Percentiles rank a stretch among this genome's conserved stretches.
These are phyloP conservation scores for Zaprionus tsacasi DNA, from an alignment of 1,140 invertebrate species.

Conservation along the genomic window DNA sequence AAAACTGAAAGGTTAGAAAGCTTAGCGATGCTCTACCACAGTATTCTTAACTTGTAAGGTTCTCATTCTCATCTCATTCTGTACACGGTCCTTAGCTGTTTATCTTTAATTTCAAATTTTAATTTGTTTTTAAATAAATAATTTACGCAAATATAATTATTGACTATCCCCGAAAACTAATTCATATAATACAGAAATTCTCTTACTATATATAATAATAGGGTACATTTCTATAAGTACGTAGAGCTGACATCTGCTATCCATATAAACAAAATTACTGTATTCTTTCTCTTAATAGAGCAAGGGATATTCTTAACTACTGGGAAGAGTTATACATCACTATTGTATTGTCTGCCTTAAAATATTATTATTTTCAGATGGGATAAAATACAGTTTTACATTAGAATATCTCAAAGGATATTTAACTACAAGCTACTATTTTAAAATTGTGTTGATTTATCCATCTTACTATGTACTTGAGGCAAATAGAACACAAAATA, in stretches of 20 bases:
- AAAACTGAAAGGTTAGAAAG: neutral
- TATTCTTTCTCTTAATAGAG: neutral
- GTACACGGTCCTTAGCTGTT: too few species aligned
- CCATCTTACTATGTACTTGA: neutral
- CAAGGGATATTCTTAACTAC: neutral
- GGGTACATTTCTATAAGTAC: neutral
- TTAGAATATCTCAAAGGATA: neutral
- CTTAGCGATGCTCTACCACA: neutral
- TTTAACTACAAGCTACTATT: neutral
- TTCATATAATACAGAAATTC: neutral
- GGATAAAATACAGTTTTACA: neutral
- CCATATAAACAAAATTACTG: neutral
- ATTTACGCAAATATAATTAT: neutral
- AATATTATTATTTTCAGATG: neutral
- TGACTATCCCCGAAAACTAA: neutral
- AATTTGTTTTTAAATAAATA: neutral
- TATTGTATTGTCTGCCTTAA: neutral
- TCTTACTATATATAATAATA: neutral
- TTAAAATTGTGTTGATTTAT: neutral
- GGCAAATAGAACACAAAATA: constrained; percentile 5
- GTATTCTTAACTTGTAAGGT: neutral
- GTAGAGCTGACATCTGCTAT: neutral
- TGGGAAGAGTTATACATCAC: neutral
- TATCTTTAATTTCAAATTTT: too few species aligned
- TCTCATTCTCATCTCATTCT: too few species aligned